Conservation (phyloP, 2,113 vertebrate species). For the Chionodraco myersi region DNA sequence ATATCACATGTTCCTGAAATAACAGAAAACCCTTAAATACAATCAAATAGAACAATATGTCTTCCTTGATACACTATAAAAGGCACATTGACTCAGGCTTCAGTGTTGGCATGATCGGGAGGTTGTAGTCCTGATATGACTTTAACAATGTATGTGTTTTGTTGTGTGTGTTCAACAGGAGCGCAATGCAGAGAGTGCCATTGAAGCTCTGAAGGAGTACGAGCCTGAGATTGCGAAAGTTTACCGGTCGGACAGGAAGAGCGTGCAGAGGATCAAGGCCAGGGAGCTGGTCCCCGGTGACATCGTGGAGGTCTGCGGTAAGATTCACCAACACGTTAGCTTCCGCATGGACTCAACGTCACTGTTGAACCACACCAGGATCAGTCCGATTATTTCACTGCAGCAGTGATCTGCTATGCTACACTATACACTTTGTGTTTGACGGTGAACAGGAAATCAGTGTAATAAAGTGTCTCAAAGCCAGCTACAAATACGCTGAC, state of each 20-base stretch:
- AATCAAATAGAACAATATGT: background rate
- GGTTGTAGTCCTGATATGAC: background rate
- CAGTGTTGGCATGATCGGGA: background rate
- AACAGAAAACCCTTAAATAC: background rate
- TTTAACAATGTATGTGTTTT: background rate
- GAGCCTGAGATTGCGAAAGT: constrained; percentile 96
- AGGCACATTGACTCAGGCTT: background rate
- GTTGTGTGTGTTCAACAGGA: constrained; percentile 81
- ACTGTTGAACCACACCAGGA: background rate
- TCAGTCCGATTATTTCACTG: background rate
- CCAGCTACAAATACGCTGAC: background rate
- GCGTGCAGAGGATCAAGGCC: constrained; percentile 94
- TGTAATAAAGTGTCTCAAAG: background rate
- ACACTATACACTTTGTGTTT: background rate
- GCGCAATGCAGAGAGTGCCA: constrained; percentile 94
- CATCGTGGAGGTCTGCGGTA: constrained; percentile 93
- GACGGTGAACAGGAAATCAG: background rate
- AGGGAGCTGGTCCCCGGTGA: constrained; percentile 92
- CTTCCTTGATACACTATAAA: background rate
- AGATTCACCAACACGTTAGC: background rate
- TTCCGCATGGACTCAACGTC: background rate
- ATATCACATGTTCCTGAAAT: background rate
- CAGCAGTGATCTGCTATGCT: background rate
- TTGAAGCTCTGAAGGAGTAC: constrained; percentile 95
- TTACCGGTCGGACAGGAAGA: constrained; percentile 92